Percentiles rank a stretch among this genome's conserved stretches.
Evolutionary conservation across 1,140 invertebrate species (phyloP).

Genomic region (Dendroctonus ponderosae): DNA sequence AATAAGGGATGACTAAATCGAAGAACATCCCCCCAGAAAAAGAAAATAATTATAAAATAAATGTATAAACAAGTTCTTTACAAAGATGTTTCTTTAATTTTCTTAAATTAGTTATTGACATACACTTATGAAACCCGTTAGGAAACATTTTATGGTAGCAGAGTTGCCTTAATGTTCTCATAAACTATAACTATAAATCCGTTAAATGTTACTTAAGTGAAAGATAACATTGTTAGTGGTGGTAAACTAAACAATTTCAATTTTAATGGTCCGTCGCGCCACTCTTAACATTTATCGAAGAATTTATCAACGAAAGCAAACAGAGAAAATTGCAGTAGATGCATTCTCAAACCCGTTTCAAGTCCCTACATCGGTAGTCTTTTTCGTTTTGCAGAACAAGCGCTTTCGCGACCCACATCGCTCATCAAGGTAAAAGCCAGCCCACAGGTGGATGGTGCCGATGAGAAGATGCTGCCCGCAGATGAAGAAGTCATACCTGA

Average conservation of each 20-base stretch:
- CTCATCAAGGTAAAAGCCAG: constrained; percentile 36
- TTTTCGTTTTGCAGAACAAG: constrained; percentile 50
- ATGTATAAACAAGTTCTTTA: too few species aligned
- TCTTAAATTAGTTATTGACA: too few species aligned
- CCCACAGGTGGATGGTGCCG: constrained; percentile 55
- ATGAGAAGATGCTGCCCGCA: constrained; percentile 66
- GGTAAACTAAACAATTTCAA: neutral
- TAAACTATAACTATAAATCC: too few species aligned
- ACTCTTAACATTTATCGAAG: neutral
- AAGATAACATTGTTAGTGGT: neutral
- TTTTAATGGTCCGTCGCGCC: neutral
- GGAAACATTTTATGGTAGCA: too few species aligned
- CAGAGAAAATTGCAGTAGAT: neutral
- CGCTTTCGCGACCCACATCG: constrained; percentile 46
- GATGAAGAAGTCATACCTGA: constrained; percentile 59
- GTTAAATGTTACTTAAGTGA: neutral
- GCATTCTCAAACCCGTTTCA: constrained; percentile 8
- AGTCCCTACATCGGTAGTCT: neutral
- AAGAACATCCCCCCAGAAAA: too few species aligned
- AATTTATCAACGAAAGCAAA: constrained; percentile 1
- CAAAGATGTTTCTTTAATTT: too few species aligned
- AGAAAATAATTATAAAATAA: too few species aligned
- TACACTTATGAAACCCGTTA: too few species aligned
- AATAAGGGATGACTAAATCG: too few species aligned
- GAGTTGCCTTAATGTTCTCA: too few species aligned